Conservation (phyloP, 2,113 vertebrate species). For the Barbus barbus region DNA sequence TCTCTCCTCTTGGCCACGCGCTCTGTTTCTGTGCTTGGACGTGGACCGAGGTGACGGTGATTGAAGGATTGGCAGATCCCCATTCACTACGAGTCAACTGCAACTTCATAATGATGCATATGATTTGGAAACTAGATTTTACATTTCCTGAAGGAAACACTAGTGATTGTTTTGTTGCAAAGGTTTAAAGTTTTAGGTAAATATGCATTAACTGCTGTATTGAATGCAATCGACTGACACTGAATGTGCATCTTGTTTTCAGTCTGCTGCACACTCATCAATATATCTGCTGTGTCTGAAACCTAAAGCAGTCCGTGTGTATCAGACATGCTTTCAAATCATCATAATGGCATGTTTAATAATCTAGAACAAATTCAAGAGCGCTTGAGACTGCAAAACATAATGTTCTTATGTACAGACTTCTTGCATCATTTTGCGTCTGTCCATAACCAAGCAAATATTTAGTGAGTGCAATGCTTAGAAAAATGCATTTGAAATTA, state of each 20-base stretch:
- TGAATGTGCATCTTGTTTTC: neutral
- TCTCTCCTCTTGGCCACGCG: neutral
- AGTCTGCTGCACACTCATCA: too few relatives aligned
- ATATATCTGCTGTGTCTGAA: neutral
- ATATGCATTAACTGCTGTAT: neutral
- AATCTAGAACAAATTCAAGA: neutral
- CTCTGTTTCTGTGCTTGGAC: neutral
- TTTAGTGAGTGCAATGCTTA: neutral
- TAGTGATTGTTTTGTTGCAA: neutral
- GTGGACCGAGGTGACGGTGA: neutral
- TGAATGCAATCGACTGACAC: neutral
- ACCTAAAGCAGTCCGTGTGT: neutral
- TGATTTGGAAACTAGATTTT: constrained; percentile 7
- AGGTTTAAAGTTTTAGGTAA: neutral
- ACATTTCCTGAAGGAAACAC: neutral
- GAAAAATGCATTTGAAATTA: neutral
- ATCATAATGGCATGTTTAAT: neutral
- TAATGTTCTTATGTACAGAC: too few relatives aligned
- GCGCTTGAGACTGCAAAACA: neutral
- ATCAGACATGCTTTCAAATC: neutral
- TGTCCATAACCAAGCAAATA: neutral
- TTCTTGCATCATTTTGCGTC: too few relatives aligned
- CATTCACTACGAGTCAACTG: neutral
- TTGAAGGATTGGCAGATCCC: constrained; percentile 15
- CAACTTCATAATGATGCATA: neutral